Evolutionary conservation across 2,797 vertebrate species (phyloP).

Genomic region (Mormyrus hasselquistii): DNA sequence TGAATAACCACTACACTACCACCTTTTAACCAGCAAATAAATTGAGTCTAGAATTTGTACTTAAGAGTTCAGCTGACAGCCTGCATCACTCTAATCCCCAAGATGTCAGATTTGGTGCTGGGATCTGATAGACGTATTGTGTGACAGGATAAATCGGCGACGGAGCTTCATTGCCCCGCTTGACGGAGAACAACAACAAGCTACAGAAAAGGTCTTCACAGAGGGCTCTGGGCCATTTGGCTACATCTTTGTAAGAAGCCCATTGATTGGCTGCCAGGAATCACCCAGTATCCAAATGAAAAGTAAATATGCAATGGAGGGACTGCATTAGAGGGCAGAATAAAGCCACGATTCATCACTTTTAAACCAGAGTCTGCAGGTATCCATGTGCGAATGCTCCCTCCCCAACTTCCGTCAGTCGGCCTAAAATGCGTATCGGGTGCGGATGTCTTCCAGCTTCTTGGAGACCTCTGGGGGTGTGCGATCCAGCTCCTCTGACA

Average conservation of each 20-base stretch:
- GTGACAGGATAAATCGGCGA: background rate
- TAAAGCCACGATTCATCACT: background rate
- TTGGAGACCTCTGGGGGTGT: constrained; percentile 96
- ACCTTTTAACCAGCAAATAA: background rate
- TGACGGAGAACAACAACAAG: background rate
- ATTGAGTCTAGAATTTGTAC: background rate
- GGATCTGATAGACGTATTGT: background rate
- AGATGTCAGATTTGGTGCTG: background rate
- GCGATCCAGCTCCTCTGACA: constrained; percentile 90
- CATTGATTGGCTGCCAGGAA: background rate
- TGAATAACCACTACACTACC: background rate
- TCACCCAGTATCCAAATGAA: background rate
- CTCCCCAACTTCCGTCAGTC: background rate
- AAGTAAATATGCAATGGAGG: background rate
- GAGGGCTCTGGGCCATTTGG: background rate
- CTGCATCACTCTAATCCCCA: background rate
- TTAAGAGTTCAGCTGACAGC: background rate
- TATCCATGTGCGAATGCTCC: background rate
- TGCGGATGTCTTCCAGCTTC: constrained; percentile 96
- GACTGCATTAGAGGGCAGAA: background rate
- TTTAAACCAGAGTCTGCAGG: background rate
- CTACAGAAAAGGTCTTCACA: background rate
- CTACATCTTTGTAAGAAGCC: background rate
- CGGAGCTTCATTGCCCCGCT: background rate
- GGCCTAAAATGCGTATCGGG: constrained; percentile 87